Base-by-base conservation (phyloP, 2,888 invertebrate genomes). In the Erynnis tages region DNA sequence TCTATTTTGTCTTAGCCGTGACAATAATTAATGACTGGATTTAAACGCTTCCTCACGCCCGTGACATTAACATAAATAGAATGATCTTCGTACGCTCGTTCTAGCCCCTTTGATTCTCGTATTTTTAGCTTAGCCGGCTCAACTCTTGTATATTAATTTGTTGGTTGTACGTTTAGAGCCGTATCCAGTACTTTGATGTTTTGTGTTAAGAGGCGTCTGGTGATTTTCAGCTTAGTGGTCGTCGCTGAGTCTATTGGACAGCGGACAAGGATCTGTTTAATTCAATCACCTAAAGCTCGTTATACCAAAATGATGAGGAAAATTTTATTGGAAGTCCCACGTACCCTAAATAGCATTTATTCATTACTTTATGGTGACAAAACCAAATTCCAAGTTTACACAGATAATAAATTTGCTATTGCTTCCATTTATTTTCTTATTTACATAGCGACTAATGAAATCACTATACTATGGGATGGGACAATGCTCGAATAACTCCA, bases 21-120 rank as follows among this genome's bases (percentile, higher is more conserved):
- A 89, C 89, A 89, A 88, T 89, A 89, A 89, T 88, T 88, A 88
- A 89, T 89, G 88, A 79, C 74, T 84, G 88, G 89, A 87, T 86
- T 89, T 89, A 88, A 89, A 88, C 85, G 89, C 88, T 89, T 89
- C 89, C 89, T 89, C 88, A 88, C 89, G 89, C 85, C 87, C 87
- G 87, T 87, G 89, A 89, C 88, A 88, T 89, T 82, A 88, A 86
- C 85, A 76, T 86, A 89, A 89, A 89, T 89, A 89, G 88, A 88
- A 82, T 84, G 81, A 83, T 87, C 85, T 83, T 79, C 81, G 75
- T 79, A 78, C 75, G 71, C 72, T 72, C 70, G 69, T 71, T 71
- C 63, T 72, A 80, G 82, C 86, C 85, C 87, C 86, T 89, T 89
- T 89, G 88, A 89, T 87, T 86, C 76, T 67, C 66, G 69, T 89